Base-by-base conservation (phyloP, 2,888 invertebrate genomes). In the Lissonota sp. region DNA sequence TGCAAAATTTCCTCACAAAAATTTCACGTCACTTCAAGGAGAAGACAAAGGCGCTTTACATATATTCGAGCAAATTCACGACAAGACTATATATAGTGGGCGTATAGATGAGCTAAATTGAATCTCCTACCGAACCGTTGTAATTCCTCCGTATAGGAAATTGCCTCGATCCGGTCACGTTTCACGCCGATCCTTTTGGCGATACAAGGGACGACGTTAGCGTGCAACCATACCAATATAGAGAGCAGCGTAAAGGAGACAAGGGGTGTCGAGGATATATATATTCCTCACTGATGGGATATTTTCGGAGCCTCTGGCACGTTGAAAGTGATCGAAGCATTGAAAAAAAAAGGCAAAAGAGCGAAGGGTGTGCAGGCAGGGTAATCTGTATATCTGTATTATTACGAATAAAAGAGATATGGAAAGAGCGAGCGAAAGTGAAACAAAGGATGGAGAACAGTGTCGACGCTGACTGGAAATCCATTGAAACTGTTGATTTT, bases 71-170 rank as follows among this genome's bases (percentile, higher is more conserved):
- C 60, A 16, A 7, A 8, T 63, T 46, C 16, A 46, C 46, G 69
- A 70, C 63, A 70, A 12, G 63, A 6, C 6, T 16, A 46, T 8
- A 62, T 62, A 51, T 49, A 53, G 14, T 12, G 12, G 14, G 44
- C 64, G 46, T 40, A 60, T 42, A 64, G 55, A 79, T 64, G 70
- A 79, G 80, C n/a, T 85, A 81, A 85, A 88, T 86, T 80, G 85
- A 84, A 86, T 86, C 84, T 84, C 82, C 80, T 82, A 16, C 74
- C 4, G 63, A 51, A 63, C 64, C 73, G 79, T 81, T 83, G 84
- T 84, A 86, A 87, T 86, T 82, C 70, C 71, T 79, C 72, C 84
- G 84, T 83, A 73, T 73, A 84, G 87, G 87, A 87, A 88, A 87
- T 88, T 88, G 88, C 82, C 85, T 83, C 76, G 76, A 76, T 76